These are phyloP conservation scores for Rafetus swinhoei DNA, from an alignment of 2,113 vertebrate species.

Conservation along the genomic window DNA sequence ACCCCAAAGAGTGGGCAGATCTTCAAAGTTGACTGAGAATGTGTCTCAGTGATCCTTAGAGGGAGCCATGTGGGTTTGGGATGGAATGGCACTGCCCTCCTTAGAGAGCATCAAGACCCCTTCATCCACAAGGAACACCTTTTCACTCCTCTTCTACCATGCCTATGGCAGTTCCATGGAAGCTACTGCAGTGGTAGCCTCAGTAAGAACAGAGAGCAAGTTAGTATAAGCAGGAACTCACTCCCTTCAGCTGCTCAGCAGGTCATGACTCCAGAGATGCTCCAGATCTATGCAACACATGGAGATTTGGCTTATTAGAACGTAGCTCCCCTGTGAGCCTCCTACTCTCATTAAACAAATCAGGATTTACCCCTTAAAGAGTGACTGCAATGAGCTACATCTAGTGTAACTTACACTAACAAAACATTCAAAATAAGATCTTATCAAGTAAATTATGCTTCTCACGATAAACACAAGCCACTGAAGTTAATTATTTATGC, in stretches of 20 bases:
- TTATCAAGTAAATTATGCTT: background rate
- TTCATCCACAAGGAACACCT: background rate
- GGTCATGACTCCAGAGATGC: constrained; percentile 29
- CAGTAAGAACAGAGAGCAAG: background rate
- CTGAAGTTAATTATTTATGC: background rate
- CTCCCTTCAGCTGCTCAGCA: constrained; percentile 32
- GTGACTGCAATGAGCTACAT: background rate
- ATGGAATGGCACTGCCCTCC: background rate
- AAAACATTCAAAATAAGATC: background rate
- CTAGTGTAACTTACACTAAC: background rate
- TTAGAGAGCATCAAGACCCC: background rate
- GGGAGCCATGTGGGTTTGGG: background rate
- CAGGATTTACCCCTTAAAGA: constrained; percentile 16
- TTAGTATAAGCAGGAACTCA: constrained; percentile 31
- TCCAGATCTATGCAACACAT: background rate
- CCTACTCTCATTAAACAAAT: background rate
- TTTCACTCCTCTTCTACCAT: background rate
- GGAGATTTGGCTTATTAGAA: constrained; percentile 9
- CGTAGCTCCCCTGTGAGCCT: background rate
- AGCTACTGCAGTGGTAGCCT: background rate
- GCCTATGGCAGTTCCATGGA: background rate
- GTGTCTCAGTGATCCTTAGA: background rate
- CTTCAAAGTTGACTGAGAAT: background rate
- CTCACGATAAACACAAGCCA: background rate
- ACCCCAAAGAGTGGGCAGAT: background rate